phyloP scores from a whole-genome alignment of 53 echinoderm and acorn worm genomes.

The Paracentrotus lividus region DNA sequence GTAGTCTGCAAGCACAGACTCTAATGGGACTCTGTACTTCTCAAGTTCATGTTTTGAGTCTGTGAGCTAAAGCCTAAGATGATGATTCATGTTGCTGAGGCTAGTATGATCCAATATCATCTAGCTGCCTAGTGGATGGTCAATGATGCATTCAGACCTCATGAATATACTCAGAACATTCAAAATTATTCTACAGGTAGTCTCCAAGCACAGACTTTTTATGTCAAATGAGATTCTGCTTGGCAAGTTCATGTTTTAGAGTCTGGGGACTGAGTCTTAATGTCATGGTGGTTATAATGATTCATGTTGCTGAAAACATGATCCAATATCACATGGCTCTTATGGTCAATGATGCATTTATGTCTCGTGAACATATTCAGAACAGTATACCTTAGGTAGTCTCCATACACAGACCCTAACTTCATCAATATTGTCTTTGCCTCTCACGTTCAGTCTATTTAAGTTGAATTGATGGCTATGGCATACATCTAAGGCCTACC shows the following conservation, averaged over 20 bases:
- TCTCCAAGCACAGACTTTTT: background rate
- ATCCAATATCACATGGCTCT: background rate
- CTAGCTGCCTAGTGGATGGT: background rate
- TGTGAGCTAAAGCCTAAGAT: constrained; percentile 26
- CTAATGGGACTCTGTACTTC: no score
- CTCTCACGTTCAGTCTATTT: no score
- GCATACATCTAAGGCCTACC: no score
- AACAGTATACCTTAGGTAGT: no score
- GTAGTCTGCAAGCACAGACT: background rate
- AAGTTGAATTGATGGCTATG: no score
- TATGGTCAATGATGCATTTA: no score
- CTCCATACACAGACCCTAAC: no score
- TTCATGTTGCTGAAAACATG: background rate
- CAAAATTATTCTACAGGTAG: constrained; percentile 30
- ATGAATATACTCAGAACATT: constrained; percentile 47
- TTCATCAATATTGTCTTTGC: no score
- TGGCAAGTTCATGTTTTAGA: no score
- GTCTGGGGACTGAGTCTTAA: no score
- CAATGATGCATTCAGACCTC: constrained; percentile 12
- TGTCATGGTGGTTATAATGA: background rate
- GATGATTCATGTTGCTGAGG: constrained; percentile 45
- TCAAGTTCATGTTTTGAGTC: background rate
- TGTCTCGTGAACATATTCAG: no score
- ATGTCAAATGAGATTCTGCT: no score
- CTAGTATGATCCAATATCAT: constrained; percentile 30